Evolutionary conservation across 1,140 invertebrate genomes (phyloP).

Genomic region (Eurosta solidaginis): DNA sequence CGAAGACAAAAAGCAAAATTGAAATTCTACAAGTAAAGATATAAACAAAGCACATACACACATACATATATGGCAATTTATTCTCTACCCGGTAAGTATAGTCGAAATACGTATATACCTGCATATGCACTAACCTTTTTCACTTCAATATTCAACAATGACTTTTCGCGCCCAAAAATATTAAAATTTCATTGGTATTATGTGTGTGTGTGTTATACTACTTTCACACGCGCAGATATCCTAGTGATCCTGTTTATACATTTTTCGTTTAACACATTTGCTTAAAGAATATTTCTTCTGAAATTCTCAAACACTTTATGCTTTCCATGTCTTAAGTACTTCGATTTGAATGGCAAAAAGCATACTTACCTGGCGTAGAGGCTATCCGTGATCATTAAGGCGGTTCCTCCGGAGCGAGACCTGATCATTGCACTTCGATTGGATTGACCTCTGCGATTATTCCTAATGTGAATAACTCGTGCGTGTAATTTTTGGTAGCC

Average conservation of each 20-base stretch:
- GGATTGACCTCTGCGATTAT: constrained; percentile 60
- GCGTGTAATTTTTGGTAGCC: constrained; percentile 59
- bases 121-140: background rate
- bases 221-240: too few relatives aligned
- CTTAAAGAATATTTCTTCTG: too few relatives aligned
- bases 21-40: too few relatives aligned
- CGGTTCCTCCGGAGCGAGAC: constrained; percentile 66
- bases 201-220: too few relatives aligned
- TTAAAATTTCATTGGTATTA: too few relatives aligned
- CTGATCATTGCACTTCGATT: constrained; percentile 41
- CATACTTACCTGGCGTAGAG: constrained; percentile 3
- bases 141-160: background rate
- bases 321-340: background rate
- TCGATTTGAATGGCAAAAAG: background rate
- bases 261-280: too few relatives aligned
- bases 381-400: constrained; percentile 66
- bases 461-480: constrained; percentile 60
- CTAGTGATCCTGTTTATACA: too few relatives aligned
- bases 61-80: too few relatives aligned
- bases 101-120: too few relatives aligned
- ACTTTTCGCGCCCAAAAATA: background rate
- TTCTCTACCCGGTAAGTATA: too few relatives aligned
- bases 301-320: background rate
- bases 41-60: too few relatives aligned
- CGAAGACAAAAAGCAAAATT: too few relatives aligned